phyloP scores from a whole-genome alignment of 2,797 vertebrate species.

The Schizothorax lantsangensis region DNA sequence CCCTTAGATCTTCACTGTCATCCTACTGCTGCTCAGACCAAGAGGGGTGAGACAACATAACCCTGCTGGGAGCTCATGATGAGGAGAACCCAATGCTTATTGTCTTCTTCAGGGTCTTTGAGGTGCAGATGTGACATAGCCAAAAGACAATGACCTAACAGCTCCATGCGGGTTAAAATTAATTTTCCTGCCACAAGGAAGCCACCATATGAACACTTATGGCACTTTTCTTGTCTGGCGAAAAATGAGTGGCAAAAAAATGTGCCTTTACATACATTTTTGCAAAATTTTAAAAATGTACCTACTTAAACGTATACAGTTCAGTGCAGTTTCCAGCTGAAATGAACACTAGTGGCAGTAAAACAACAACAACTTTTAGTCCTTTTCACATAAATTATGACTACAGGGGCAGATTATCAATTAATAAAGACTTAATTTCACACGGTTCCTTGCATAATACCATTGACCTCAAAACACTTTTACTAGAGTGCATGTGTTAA shows the following conservation, averaged over 20 bases:
- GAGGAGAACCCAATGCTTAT: slow-evolving; percentile 13
- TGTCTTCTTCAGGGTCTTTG: not conserved
- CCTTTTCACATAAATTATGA: not conserved
- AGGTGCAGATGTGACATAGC: not conserved
- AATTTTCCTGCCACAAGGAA: not conserved
- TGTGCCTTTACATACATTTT: not conserved
- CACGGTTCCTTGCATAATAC: not conserved
- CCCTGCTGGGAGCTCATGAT: slow-evolving; percentile 4
- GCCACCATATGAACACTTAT: not conserved
- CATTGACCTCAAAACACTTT: not conserved
- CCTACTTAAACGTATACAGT: not conserved
- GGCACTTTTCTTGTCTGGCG: not conserved
- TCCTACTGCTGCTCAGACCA: not conserved
- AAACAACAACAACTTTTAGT: not conserved
- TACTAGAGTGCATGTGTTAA: not conserved
- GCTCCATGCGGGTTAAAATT: not conserved
- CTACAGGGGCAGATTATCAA: not conserved
- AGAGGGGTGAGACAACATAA: not conserved
- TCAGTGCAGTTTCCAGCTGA: not conserved
- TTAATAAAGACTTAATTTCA: not conserved
- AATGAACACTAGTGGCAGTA: too few relatives aligned
- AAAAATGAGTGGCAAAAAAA: not conserved
- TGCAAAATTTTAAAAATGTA: not conserved
- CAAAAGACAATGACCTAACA: not conserved
- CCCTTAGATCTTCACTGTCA: not conserved